Evolutionary conservation across 2,888 invertebrate species (phyloP), one percentile per base, ranked within the genome.

Genomic region (Griposia aprilina): DNA sequence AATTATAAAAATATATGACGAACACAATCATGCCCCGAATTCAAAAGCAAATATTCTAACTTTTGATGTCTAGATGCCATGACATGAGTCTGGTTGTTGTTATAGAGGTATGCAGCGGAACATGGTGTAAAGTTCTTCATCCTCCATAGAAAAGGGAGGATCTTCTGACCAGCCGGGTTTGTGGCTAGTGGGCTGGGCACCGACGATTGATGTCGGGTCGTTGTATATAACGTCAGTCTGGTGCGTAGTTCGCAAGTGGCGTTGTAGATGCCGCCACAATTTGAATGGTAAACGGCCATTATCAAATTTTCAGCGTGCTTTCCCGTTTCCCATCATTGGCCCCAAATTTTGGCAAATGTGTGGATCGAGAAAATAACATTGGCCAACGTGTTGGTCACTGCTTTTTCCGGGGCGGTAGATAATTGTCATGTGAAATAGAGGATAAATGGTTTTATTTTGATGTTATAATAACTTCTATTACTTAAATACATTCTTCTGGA

Each of bases 1-100:
- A 62, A 87, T 93, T 7, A 62, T 92, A 0, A 36, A 36, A 17
- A 7, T 80, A 11, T 17, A 72, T 50, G 69, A 63, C 0, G 75
- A 65, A 5, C 76, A 76, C 26, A 76, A 36, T 36, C 76, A 76
- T 74, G 48, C n/a, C 20, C 76, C 62, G 10, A 74, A 7, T 63
- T n/a, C 62, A 45, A 73, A 60, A 60, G 17, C n/a, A 30, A n/a
- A 20, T 15, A 17, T 4, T 20, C 0, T 48, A 10, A 30, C 55
- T 30, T 45, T 41, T 5, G 23, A 45, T 11, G 23, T 26, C 15
- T 41, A 6, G n/a, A 36, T 41, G 10, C 41, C 20, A 15, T 55
- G 23, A 52, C 10, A n/a, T 11, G 45, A 55, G 15, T 62, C 7
- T 45, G 26, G 45, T 30, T 74, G 41, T 41, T 26, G 26, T 7